A percentile compares a stretch with the other conserved stretches of the same genome.
Evolutionary conservation across 1,140 invertebrate genomes (phyloP).

Genomic region (Drosophila prosaltans): DNA sequence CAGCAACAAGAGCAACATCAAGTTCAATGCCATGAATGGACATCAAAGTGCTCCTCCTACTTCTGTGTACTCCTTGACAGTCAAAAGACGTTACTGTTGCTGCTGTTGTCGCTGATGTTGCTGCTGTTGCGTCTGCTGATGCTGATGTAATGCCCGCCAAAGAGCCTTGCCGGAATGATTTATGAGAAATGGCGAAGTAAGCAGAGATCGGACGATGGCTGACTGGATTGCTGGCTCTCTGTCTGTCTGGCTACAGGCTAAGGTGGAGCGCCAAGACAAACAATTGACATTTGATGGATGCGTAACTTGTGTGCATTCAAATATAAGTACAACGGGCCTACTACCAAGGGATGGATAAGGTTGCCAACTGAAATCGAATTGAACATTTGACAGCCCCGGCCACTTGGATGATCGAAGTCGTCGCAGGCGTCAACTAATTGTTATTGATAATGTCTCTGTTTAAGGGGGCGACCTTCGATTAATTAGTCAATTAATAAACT

Average conservation of each 20-base stretch:
- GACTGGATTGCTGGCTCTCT: conserved; percentile 3
- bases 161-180: conserved; percentile 68
- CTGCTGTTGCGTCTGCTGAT: conserved; percentile 39
- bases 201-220: not conserved
- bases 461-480: conserved; percentile 44
- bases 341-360: conserved; percentile 38
- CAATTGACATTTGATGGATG: conserved; percentile 82
- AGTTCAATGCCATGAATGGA: conserved; percentile 78
- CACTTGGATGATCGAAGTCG: conserved; percentile 22
- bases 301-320: conserved; percentile 80
- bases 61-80: conserved; percentile 10
- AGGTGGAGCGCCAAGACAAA: conserved; percentile 78
- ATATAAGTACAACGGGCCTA: conserved; percentile 30
- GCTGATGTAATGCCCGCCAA: conserved; percentile 54
- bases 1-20: conserved; percentile 41
- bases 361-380: conserved; percentile 48
- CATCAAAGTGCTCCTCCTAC: conserved; percentile 51
- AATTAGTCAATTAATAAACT: conserved; percentile 74
- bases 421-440: conserved; percentile 72
- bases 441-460: conserved; percentile 76
- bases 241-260: conserved; percentile 35
- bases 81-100: conserved; percentile 33
- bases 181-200: conserved; percentile 68
- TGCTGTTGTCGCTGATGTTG: conserved; percentile 14
- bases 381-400: conserved; percentile 12